Base-by-base conservation (phyloP, 2,113 vertebrate genomes). In the Aythya baeri region DNA sequence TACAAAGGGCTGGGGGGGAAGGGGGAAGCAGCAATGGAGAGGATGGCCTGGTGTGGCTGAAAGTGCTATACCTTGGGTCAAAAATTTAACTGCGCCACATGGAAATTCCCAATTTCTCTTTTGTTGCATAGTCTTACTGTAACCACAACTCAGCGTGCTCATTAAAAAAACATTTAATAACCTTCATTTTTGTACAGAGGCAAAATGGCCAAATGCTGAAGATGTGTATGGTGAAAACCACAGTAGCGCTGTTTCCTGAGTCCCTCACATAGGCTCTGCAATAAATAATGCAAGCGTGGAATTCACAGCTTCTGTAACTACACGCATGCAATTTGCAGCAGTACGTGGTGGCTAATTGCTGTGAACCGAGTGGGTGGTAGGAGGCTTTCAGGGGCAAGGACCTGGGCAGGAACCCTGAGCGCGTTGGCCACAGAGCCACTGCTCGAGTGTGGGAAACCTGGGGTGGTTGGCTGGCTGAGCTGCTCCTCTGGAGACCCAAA, bases 391-490 rank as follows among this genome's bases (percentile, higher is more conserved):
- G 31, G 46, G 25, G 46, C 25, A 43, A 59, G 5, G 27, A 46
- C 8, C 22, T 75, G 17, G 25, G 23, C 74, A 78, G 11, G 25
- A 75, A 2, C 17, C 23, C 9, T 89, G n/a, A 54, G 90, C 77
- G 41, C 2, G 0, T 9, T 91, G 18, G 46, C 2, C 3, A 15
- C 58, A 49, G 63, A 93, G 14, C 25, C 1, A 0, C 15, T 72
- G 1, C 66, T 76, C 49, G 26, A 78, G 13, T 21, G 41, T 21
- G 41, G 41, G 57, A 83, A 74, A 31, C 13, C 7, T 61, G 38
- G 11, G 26, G 26, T 36, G 6, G 3, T 68, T 85, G 27, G 6
- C 21, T 68, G 49, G 13, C 46, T 78, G 38, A n/a, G 25, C 6
- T 6, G 17, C 36, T 66, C 65, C 32, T 38, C 57, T 70, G 27